Conservation (phyloP, 2,888 invertebrate species). For the Blastobasis adustella region DNA sequence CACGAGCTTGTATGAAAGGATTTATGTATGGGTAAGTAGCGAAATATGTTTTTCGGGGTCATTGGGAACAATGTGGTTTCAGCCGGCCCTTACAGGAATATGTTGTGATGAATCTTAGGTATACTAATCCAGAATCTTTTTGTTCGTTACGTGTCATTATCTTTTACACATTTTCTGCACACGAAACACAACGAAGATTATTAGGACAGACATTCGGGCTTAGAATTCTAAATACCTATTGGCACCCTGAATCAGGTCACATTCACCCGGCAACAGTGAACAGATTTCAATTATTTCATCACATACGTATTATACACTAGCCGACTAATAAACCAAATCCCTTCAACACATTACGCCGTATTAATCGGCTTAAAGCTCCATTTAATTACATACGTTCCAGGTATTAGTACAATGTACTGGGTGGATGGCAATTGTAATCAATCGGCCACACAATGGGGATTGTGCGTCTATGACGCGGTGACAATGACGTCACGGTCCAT, state of each 20-base stretch:
- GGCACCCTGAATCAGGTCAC: too few species aligned
- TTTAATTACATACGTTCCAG: constrained; percentile 33
- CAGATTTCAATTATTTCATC: neutral
- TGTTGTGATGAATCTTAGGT: too few species aligned
- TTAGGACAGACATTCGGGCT: constrained; percentile 1
- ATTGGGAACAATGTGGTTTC: too few species aligned
- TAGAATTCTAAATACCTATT: neutral
- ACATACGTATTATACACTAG: neutral
- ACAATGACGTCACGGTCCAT: constrained; percentile 20
- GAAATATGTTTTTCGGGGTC: too few species aligned
- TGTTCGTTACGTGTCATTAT: neutral
- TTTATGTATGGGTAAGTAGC: too few species aligned
- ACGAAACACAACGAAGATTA: constrained; percentile 9
- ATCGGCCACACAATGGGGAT: constrained; percentile 47
- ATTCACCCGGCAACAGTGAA: too few species aligned
- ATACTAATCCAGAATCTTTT: too few species aligned
- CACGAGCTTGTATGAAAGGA: too few species aligned
- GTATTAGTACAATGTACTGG: constrained; percentile 14
- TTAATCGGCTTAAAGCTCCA: constrained; percentile 44
- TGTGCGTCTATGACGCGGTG: constrained; percentile 21
- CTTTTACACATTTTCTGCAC: neutral
- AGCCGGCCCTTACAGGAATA: too few species aligned
- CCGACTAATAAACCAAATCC: constrained; percentile 8
- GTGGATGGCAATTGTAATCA: constrained; percentile 52
- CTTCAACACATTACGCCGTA: constrained; percentile 31